Evolutionary conservation across 2,888 invertebrate genomes (phyloP).

Genomic region (Diogma glabrata): DNA sequence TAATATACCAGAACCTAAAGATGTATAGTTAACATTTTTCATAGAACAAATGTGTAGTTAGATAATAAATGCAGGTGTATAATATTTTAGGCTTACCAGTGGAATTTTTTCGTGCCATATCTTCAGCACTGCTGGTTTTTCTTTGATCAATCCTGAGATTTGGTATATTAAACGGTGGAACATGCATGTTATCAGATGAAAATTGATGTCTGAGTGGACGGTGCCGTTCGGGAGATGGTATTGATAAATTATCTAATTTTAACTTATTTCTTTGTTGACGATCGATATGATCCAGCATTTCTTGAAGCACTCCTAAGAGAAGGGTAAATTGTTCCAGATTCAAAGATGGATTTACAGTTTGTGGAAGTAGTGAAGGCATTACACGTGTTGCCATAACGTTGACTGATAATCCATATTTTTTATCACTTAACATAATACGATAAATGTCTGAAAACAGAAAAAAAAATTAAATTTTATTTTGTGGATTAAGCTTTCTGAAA

Average conservation of each 20-base stretch:
- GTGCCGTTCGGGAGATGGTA: constrained; percentile 65
- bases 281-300: constrained; percentile 85
- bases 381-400: constrained; percentile 88
- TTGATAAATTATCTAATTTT: constrained; percentile 66
- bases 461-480: neutral
- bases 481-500: no score
- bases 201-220: constrained; percentile 66
- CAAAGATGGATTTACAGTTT: constrained; percentile 78
- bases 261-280: constrained; percentile 80
- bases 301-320: constrained; percentile 66
- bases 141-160: constrained; percentile 74
- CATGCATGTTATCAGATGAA: constrained; percentile 78
- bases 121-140: constrained; percentile 83
- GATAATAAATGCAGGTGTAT: neutral
- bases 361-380: constrained; percentile 84
- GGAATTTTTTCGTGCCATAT: constrained; percentile 81
- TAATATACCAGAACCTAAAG: constrained; percentile 46
- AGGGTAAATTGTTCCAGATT: constrained; percentile 71
- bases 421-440: constrained; percentile 78
- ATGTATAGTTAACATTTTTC: constrained; percentile 6
- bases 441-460: constrained; percentile 67
- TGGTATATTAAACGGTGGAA: constrained; percentile 77
- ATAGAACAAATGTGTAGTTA: neutral
- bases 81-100: constrained; percentile 41
- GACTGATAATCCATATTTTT: constrained; percentile 79